Base-by-base conservation (phyloP, 1,140 invertebrate genomes). In the Linepithema humile region DNA sequence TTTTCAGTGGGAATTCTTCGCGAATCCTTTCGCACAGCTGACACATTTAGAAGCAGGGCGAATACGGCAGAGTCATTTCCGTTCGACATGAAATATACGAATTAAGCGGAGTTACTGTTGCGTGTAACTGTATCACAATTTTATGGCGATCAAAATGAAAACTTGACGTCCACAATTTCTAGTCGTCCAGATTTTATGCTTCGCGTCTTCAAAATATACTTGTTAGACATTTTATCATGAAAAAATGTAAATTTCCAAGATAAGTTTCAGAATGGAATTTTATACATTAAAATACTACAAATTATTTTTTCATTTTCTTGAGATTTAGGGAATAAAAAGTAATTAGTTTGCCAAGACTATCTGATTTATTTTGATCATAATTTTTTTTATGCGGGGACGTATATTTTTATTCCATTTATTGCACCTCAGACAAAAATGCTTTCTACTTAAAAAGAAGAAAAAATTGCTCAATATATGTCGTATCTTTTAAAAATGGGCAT, bases 41-140 rank as follows among this genome's bases (percentile, higher is more conserved):
- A 80, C 75, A 80, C 15, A 80, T 80, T 80, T 80, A 80, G 48
- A 55, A 43, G 35, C 64, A 48, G 26, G 40, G 38, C 35, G 35
- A 80, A 70, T 70, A 29, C 26, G 32, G 10, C 50, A 23, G 15
- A 53, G 57, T 77, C 57, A 75, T 83, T 77, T 77, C 70, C 70
- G 72, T 62, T 43, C 43, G 55, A 77, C 32, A 57, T 64, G 26
- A 77, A 83, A 83, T 35, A 29, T 80, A 70, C 64, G 35, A 83
- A 83, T 83, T 83, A 74, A 43, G 20, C 17, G 20, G 64, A 80
- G 48, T 80, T n/a, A 80, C 75, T 80, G 75, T 80, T 80, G 75
- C 75, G 12, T 80, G 50, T 80, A 80, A 80, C 75, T 80, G 75
- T 80, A 80, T 70, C 38, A 55, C 45, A 55, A 70, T 70, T 77